Conservation (phyloP, 2,797 vertebrate species). For the Phrynocephalus guinanensis region DNA sequence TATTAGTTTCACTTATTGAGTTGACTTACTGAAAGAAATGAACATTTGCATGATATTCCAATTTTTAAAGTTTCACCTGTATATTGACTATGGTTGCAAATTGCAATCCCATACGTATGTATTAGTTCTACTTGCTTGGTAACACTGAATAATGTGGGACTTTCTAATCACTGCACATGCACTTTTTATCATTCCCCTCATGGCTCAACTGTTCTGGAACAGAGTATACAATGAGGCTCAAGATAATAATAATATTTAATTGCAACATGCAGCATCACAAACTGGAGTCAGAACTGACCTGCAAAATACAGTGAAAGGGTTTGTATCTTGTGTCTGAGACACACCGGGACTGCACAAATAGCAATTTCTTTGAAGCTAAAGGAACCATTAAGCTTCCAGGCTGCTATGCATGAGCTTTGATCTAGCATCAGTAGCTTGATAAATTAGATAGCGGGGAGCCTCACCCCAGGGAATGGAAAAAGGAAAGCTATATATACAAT, state of each 20-base stretch:
- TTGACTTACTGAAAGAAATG: no score
- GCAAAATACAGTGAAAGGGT: neutral
- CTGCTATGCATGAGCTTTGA: neutral
- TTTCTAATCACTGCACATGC: neutral
- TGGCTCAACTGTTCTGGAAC: neutral
- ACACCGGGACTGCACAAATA: neutral
- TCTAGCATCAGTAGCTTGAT: slow-evolving; percentile 3
- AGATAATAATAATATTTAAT: neutral
- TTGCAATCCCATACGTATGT: neutral
- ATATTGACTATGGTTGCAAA: neutral
- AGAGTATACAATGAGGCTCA: neutral
- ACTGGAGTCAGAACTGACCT: slow-evolving; percentile 25
- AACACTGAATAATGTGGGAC: neutral
- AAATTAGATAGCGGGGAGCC: neutral
- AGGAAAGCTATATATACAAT: neutral
- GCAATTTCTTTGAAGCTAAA: neutral
- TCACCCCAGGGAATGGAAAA: neutral
- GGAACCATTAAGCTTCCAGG: neutral
- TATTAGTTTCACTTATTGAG: no score
- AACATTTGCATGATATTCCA: no score
- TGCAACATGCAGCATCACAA: neutral
- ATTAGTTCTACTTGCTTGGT: no score
- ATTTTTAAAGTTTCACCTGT: no score
- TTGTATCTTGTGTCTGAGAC: neutral
- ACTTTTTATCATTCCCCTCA: neutral